A percentile compares a stretch with the other conserved stretches of the same genome.
Evolutionary conservation across 2,888 invertebrate species (phyloP).

Genomic region (Ganaspis brasiliensis): DNA sequence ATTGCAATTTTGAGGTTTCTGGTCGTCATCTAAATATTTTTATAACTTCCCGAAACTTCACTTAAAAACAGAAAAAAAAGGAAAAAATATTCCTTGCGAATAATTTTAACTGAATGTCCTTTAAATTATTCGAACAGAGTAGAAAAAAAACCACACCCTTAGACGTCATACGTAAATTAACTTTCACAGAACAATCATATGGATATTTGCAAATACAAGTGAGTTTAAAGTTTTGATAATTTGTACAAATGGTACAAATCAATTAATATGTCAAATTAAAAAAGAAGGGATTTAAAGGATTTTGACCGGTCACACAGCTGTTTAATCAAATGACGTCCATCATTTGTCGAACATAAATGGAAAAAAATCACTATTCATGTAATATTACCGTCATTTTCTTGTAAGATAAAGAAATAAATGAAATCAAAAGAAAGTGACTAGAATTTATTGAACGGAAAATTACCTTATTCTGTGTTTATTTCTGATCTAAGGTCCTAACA

Average conservation of each 20-base stretch:
- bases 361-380: not conserved
- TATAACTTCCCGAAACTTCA: not conserved
- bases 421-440: not conserved
- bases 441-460: no score
- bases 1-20: slow-evolving; percentile 5
- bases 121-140: not conserved
- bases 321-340: slow-evolving; percentile 4
- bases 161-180: slow-evolving; percentile 23
- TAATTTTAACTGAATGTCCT: not conserved
- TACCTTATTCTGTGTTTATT: no score
- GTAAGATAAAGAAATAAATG: not conserved
- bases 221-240: not conserved
- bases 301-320: slow-evolving; percentile 30
- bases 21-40: slow-evolving; percentile 41
- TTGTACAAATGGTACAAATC: not conserved
- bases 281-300: not conserved
- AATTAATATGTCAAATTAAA: not conserved
- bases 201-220: not conserved
- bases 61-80: not conserved
- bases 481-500: no score
- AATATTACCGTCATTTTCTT: slow-evolving; percentile 8
- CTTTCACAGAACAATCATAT: not conserved
- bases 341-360: not conserved
- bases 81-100: not conserved
- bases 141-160: slow-evolving; percentile 37